phyloP scores from a whole-genome alignment of 2,888 invertebrate genomes.

The Allophyes oxyacanthae region DNA sequence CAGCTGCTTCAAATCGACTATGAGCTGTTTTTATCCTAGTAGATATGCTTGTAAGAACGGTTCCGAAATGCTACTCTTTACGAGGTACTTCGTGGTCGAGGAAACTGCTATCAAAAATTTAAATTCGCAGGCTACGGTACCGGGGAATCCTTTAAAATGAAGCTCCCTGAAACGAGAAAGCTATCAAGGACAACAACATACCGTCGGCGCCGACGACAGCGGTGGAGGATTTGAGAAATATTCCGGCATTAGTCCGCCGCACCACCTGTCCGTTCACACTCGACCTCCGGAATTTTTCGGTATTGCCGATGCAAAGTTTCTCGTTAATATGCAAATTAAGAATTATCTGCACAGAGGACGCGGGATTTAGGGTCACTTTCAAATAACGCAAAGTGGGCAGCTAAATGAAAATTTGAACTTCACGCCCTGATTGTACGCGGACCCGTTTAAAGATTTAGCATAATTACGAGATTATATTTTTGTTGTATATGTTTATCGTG shows the following conservation, averaged over 20 bases:
- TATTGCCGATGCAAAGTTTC: slow-evolving; percentile 85
- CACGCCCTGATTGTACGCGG: slow-evolving; percentile 75
- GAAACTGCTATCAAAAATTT: slow-evolving; percentile 13
- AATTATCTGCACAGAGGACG: slow-evolving; percentile 82
- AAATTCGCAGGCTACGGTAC: slow-evolving; percentile 11
- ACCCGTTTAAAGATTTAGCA: slow-evolving; percentile 81
- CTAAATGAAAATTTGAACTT: slow-evolving; percentile 79
- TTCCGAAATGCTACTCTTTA: not conserved
- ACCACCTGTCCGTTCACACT: slow-evolving; percentile 84
- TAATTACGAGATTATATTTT: slow-evolving; percentile 78
- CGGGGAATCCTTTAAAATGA: slow-evolving; percentile 40
- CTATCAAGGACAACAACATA: slow-evolving; percentile 60
- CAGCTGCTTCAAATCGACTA: not conserved
- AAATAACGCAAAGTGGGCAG: slow-evolving; percentile 70
- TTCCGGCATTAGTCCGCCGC: slow-evolving; percentile 70
- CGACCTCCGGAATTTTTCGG: slow-evolving; percentile 82
- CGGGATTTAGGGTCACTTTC: slow-evolving; percentile 80
- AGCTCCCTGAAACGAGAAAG: slow-evolving; percentile 52
- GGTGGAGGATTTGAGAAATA: slow-evolving; percentile 73
- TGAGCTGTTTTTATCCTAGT: too few species aligned
- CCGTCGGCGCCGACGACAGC: slow-evolving; percentile 50
- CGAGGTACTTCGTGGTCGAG: not conserved
- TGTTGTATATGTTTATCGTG: slow-evolving; percentile 72
- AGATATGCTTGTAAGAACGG: too few species aligned
- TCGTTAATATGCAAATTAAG: slow-evolving; percentile 88